Evolutionary conservation across 2,888 invertebrate genomes (phyloP).

Genomic region (Pammene fasciana): DNA sequence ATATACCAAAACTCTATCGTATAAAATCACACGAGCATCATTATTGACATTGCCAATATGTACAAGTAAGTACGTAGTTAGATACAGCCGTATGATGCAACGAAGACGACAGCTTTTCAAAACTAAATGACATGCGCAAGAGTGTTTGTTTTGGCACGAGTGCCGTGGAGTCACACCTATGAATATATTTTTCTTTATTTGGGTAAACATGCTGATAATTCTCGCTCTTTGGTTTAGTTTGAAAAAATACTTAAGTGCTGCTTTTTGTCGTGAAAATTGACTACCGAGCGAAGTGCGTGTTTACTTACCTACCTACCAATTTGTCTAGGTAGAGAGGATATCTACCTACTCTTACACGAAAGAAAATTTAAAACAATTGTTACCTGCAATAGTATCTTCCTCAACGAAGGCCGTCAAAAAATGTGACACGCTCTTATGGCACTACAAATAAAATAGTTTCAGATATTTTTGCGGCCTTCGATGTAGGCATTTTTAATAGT

Average conservation of each 20-base stretch:
- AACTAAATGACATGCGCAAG: slow-evolving; percentile 44
- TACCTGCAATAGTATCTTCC: too few relatives aligned
- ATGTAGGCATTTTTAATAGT: too few relatives aligned
- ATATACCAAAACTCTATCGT: too few relatives aligned
- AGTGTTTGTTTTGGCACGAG: slow-evolving; percentile 42
- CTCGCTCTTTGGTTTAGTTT: slow-evolving; percentile 27
- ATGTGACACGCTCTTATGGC: too few relatives aligned
- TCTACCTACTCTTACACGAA: too few relatives aligned
- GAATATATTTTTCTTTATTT: slow-evolving; percentile 49
- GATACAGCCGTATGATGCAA: slow-evolving; percentile 36
- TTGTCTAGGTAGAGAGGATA: too few relatives aligned
- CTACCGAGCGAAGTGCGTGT: neutral
- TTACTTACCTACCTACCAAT: neutral
- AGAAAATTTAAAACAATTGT: too few relatives aligned
- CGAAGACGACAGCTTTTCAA: slow-evolving; percentile 34
- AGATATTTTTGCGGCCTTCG: too few relatives aligned
- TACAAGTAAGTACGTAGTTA: slow-evolving; percentile 5
- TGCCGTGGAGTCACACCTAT: slow-evolving; percentile 54
- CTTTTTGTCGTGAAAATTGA: neutral
- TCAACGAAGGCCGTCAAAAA: too few relatives aligned
- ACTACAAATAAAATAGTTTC: too few relatives aligned
- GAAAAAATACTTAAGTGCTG: neutral
- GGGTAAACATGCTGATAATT: slow-evolving; percentile 58
- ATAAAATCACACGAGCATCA: neutral
- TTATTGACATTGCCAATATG: slow-evolving; percentile 36